phyloP scores from a whole-genome alignment of 2,888 invertebrate genomes.

The Tetranychus piercei region DNA sequence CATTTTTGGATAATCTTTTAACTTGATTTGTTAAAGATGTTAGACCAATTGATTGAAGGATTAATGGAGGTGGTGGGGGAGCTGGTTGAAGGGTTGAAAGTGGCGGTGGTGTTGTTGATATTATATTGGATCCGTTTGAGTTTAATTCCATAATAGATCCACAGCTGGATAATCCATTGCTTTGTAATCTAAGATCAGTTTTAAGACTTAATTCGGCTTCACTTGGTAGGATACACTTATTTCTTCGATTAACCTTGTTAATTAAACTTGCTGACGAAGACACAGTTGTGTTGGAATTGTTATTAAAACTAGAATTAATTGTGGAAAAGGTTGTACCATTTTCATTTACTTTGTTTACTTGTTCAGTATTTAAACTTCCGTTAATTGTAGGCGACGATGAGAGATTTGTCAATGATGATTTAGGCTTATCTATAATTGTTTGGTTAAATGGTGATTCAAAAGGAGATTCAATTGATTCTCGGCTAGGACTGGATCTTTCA shows the following conservation, averaged over 20 bases:
- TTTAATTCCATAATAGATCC: neutral
- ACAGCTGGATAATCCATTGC: neutral
- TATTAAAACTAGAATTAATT: neutral
- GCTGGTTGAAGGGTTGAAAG: neutral
- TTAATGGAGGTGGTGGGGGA: neutral
- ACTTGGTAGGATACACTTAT: neutral
- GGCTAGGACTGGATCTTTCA: neutral
- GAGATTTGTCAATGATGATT: neutral
- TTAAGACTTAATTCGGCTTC: neutral
- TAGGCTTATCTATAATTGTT: neutral
- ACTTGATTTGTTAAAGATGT: conserved; percentile 4
- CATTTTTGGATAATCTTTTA: conserved; percentile 7
- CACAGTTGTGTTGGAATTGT: neutral
- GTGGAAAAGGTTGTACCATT: neutral
- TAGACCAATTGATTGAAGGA: neutral
- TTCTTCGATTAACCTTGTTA: neutral
- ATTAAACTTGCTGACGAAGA: neutral
- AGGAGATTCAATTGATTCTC: neutral
- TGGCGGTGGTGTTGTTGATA: neutral
- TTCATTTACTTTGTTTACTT: neutral
- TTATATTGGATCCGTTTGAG: neutral
- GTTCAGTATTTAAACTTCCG: neutral
- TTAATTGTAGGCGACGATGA: neutral
- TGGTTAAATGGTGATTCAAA: neutral
- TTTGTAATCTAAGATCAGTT: neutral